Percentiles rank a stretch among this genome's conserved stretches.
These are phyloP conservation scores for Colistium nudipinnis DNA, from an alignment of 2,113 vertebrate genomes.

Conservation along the genomic window DNA sequence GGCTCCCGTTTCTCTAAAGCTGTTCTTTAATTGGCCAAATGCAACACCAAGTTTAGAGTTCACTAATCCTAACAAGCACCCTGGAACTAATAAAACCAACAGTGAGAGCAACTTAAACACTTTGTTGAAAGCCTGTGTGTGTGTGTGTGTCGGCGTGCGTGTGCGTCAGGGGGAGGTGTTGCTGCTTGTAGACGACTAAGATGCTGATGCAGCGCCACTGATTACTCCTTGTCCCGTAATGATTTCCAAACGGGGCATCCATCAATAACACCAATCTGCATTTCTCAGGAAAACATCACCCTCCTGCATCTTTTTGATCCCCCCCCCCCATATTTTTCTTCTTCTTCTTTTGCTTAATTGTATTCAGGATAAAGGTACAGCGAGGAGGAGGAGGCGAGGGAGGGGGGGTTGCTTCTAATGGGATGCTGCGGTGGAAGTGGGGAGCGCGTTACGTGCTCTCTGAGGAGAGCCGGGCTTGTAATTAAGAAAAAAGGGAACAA, in stretches of 20 bases:
- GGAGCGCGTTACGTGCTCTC: slow-evolving; percentile 73
- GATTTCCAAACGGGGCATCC: slow-evolving; percentile 78
- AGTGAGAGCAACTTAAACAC: slow-evolving; percentile 39
- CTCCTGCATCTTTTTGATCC: slow-evolving; percentile 81
- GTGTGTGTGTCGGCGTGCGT: background rate
- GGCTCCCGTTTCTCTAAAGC: background rate
- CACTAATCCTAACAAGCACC: slow-evolving; percentile 32
- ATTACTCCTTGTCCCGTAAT: slow-evolving; percentile 77
- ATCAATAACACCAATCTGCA: slow-evolving; percentile 83
- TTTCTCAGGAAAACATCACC: slow-evolving; percentile 77
- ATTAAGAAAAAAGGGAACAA: slow-evolving; percentile 84
- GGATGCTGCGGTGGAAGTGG: slow-evolving; percentile 74
- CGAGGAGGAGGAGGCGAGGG: slow-evolving; percentile 57
- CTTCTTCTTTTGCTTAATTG: slow-evolving; percentile 80
- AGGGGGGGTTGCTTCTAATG: slow-evolving; percentile 69
- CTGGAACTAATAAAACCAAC: slow-evolving; percentile 37
- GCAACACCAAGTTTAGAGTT: slow-evolving; percentile 23
- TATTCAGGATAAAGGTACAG: slow-evolving; percentile 77
- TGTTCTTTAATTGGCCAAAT: slow-evolving; percentile 30
- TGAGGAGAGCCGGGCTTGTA: slow-evolving; percentile 78
- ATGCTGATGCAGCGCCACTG: slow-evolving; percentile 79
- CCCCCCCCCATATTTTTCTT: no score
- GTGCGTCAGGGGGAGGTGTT: slow-evolving; percentile 23
- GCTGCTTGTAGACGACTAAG: slow-evolving; percentile 52
- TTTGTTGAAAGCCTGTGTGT: slow-evolving; percentile 27